Percentiles rank a stretch among this genome's conserved stretches.
Evolutionary conservation across 2,888 invertebrate genomes (phyloP).

Genomic region (Phyllotreta cruciferae): DNA sequence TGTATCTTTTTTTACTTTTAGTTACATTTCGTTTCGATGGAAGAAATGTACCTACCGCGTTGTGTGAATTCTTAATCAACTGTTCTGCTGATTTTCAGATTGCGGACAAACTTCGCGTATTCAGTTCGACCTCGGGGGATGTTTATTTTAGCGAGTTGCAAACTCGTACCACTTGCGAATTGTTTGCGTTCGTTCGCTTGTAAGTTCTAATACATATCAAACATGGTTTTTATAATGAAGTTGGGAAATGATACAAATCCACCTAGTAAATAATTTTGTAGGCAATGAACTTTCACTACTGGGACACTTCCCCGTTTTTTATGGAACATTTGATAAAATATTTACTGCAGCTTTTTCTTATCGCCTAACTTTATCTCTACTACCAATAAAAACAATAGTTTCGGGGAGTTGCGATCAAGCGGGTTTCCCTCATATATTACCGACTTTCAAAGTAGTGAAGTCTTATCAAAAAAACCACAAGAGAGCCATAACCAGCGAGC

Average conservation of each 20-base stretch:
- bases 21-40: too few species aligned
- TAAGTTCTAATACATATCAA: background rate
- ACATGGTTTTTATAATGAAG: too few species aligned
- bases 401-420: slow-evolving; percentile 13
- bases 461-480: slow-evolving; percentile 27
- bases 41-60: background rate
- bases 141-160: background rate
- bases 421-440: slow-evolving; percentile 16
- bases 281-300: too few species aligned
- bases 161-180: background rate
- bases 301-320: background rate
- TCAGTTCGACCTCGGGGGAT: background rate
- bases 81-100: slow-evolving; percentile 4
- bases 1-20: too few species aligned
- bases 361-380: background rate
- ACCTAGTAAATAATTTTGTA: too few species aligned
- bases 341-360: slow-evolving; percentile 6
- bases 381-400: slow-evolving; percentile 8
- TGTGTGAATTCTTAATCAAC: slow-evolving; percentile 10
- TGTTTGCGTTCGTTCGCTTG: background rate
- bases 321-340: slow-evolving; percentile 3
- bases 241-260: too few species aligned
- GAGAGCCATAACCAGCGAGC: slow-evolving; percentile 16
- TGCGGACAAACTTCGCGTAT: background rate
- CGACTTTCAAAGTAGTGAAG: slow-evolving; percentile 22